Evolutionary conservation across 2,113 vertebrate species (phyloP), one percentile per base, ranked within the genome.

Genomic region (Macaca nemestrina): DNA sequence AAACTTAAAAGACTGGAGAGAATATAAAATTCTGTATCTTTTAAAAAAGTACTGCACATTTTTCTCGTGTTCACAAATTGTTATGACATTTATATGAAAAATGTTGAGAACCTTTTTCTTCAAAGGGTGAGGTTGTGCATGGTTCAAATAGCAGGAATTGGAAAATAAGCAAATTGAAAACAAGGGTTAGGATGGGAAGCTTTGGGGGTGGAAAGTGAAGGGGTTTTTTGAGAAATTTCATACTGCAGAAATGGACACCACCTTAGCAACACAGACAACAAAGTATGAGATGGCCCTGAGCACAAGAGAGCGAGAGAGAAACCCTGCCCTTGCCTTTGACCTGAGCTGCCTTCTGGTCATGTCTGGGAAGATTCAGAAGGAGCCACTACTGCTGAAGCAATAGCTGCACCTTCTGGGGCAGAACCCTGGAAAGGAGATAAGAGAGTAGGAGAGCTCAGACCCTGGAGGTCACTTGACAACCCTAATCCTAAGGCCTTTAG

Each of bases 11-110:
- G 35, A 43, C 43, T 64, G 3, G 17, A 2, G 38, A 32, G 35
- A 87, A 81, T 57, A 3, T 57, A 87, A 88, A 89, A 79, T 64
- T 57, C 57, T 67, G 3, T 50, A 73, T 48, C 48, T 88, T 70
- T 73, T 17, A 18, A 61, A 67, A 82, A 93, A 88, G 27, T 59
- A 80, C 25, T n/a, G 9, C 20, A 20, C 3, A 73, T 17, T 38
- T 92, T 92, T 95, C 70, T 84, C n/a, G 45, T 85, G 48, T 94
- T 86, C 32, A 76, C 80, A 85, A 91, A 81, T 87, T 85, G 10
- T 52, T 59, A 83, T 59, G 75, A 89, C n/a, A 90, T 50, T 73
- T 92, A n/a, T 8, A 67, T 30, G 82, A 83, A 90, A 95, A 82
- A 17, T 10, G 40, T 18, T 52, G 76, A 6, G 13, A 83, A 59